Evolutionary conservation across 2,797 vertebrate genomes (phyloP).

Genomic region (Tinamus major): DNA sequence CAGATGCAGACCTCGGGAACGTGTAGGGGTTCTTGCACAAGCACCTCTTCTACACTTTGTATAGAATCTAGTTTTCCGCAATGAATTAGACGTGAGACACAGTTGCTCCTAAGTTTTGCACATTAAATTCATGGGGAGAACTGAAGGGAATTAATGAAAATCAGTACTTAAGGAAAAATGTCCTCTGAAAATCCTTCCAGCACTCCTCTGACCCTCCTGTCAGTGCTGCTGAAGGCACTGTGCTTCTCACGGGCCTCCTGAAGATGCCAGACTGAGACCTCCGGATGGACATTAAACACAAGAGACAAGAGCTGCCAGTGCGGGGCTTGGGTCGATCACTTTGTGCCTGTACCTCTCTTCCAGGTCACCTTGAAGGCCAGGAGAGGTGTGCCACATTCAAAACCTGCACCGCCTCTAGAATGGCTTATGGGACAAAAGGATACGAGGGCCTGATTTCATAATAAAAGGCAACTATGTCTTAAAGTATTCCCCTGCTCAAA

Average conservation of each 20-base stretch:
- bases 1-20: neutral
- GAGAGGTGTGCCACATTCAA: accelerated
- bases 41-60: neutral
- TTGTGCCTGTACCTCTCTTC: neutral
- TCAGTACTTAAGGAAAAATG: neutral
- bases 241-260: neutral
- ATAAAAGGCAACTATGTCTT: neutral
- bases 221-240: neutral
- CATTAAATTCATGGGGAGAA: neutral
- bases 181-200: neutral
- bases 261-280: neutral
- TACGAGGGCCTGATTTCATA: neutral
- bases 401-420: neutral
- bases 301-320: neutral
- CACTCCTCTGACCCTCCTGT: neutral
- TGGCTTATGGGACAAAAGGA: neutral
- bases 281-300: neutral
- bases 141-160: neutral
- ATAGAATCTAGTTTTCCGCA: neutral
- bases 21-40: neutral
- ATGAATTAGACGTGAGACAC: neutral
- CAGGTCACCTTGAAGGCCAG: neutral
- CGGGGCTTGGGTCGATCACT: neutral
- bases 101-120: neutral
- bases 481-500: neutral